A percentile compares a stretch with the other conserved stretches of the same genome.
phyloP scores from a whole-genome alignment of 2,113 vertebrate genomes.

The Dasypus novemcinctus region DNA sequence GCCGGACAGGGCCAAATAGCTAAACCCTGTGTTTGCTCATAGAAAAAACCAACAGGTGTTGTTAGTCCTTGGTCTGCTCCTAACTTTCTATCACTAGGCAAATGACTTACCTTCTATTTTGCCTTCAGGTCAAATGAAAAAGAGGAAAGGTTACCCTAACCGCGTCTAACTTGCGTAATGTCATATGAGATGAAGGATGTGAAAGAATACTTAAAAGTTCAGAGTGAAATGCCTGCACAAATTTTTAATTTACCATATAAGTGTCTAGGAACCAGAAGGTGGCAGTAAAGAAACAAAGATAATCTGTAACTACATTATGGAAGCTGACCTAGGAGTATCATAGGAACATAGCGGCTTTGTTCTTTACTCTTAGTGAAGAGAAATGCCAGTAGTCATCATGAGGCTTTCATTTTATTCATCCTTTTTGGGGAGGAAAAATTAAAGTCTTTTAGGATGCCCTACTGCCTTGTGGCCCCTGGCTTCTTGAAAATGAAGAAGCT shows the following conservation, averaged over 20 bases:
- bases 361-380: neutral
- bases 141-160: neutral
- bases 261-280: constrained; percentile 78
- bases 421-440: neutral
- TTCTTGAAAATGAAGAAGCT: neutral
- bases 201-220: neutral
- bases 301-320: neutral
- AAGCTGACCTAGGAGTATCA: neutral
- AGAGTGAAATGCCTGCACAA: neutral
- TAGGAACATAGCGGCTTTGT: neutral
- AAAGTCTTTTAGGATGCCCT: neutral
- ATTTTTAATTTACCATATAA: neutral
- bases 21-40: constrained; percentile 9
- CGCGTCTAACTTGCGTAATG: neutral
- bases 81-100: neutral
- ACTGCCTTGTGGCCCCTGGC: neutral
- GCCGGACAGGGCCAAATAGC: neutral
- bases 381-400: neutral
- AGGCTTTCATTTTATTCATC: neutral
- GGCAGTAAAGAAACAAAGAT: constrained; percentile 77
- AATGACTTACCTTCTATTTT: neutral
- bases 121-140: neutral
- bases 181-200: neutral
- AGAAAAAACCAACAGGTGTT: neutral
- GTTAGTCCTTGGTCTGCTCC: neutral